Evolutionary conservation across 2,797 vertebrate genomes (phyloP), one percentile per base, ranked within the genome.

Genomic region (Myotis findleyi): DNA sequence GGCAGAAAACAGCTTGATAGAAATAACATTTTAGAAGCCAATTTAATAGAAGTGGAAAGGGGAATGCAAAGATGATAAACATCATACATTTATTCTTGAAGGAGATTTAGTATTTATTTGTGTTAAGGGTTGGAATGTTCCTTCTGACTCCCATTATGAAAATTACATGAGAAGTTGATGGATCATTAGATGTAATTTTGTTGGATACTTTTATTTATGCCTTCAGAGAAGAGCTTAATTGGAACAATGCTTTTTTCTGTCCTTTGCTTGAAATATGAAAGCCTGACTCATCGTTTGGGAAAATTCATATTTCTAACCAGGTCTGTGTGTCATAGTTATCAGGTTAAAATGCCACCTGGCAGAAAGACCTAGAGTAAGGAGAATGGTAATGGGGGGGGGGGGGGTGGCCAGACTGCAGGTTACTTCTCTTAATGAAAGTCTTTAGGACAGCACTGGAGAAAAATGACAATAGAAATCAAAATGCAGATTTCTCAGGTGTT

Each of bases 221-320:
- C 9, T 44, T 79, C 51, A 69, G 79, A 97, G 66, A 87, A 95
- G 69, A 53, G 77, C 49, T 84, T 96, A 95, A 84, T 1, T 96
- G 71, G 94, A 96, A 95, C 93, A 93, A 17, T 2, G 1, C 9
- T 44, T 62, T 1, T 96, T 93, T 97, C 59, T 62, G 27, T 62
- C 95, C 36, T 97, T 95, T 87, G 41, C 44, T 93, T 91, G 62
- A 85, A 41, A 36, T 86, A 27, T 62, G 71, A 92, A 92, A 95
- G 72, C 77, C 89, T 90, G 51, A 96, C 69, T 96, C 47, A 94
- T 96, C 75, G 89, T 93, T 93, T 91, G 84, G 83, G 91, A 95
- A 92, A 95, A 95, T 36, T 97, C 92, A 33, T 93, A 81, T 95
- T 97, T 96, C 92, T 95, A 90, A 80, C 64, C 94, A 96, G 90